Conservation (phyloP, 2,888 invertebrate genomes). For the Ophioninae sp. region DNA sequence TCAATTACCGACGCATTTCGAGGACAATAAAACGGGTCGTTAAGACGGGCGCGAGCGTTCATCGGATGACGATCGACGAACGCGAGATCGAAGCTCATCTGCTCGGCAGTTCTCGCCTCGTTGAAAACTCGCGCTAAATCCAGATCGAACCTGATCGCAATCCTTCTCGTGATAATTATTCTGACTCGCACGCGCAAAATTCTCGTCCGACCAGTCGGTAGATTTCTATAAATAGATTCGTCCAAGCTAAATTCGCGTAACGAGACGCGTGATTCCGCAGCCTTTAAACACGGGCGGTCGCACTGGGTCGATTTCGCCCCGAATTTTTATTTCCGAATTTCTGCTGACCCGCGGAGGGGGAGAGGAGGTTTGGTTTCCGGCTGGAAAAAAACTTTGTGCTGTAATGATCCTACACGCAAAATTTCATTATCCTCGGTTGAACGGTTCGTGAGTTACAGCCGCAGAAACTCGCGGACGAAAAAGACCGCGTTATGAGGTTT, state of each 20-base stretch:
- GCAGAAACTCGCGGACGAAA: no score
- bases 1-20: not conserved
- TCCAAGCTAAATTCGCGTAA: constrained; percentile 76
- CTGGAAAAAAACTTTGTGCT: no score
- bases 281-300: not conserved
- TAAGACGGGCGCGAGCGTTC: not conserved
- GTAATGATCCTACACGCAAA: no score
- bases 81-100: not conserved
- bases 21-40: not conserved
- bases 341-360: no score
- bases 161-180: constrained; percentile 73
- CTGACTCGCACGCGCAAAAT: constrained; percentile 58
- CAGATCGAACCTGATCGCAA: constrained; percentile 71
- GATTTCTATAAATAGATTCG: constrained; percentile 74
- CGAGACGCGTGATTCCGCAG: not conserved
- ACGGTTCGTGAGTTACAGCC: no score
- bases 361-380: no score
- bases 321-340: no score
- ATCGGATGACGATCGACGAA: not conserved
- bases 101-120: not conserved
- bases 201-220: constrained; percentile 74
- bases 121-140: constrained; percentile 49
- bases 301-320: no score
- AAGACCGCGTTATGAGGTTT: no score
- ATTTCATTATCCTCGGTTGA: no score